These are phyloP conservation scores for Macrotis lagotis DNA, from an alignment of 2,113 vertebrate species.

Conservation along the genomic window DNA sequence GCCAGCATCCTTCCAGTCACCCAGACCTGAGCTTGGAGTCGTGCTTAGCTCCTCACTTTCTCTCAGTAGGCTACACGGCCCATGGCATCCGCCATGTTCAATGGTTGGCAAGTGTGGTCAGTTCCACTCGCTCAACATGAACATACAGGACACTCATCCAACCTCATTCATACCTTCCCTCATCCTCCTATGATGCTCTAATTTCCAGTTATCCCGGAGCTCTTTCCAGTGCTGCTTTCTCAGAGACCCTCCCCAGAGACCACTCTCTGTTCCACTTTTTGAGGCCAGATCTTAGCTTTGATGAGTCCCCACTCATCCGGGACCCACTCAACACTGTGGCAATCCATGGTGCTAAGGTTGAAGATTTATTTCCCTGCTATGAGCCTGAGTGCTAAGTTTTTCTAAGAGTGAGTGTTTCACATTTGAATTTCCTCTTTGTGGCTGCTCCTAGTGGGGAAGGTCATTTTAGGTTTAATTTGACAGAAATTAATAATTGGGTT, in stretches of 20 bases:
- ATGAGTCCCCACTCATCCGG: not conserved
- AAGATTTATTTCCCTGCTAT: not conserved
- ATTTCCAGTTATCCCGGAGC: not conserved
- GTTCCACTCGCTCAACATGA: not conserved
- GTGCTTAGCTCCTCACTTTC: not conserved
- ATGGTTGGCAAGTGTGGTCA: not conserved
- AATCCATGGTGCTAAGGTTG: not conserved
- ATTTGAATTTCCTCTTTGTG: constrained; percentile 79
- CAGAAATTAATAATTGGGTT: constrained; percentile 84
- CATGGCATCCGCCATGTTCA: not conserved
- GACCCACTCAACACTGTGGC: not conserved
- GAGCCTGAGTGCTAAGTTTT: constrained; percentile 63
- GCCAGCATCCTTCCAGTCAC: not conserved
- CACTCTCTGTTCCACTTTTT: not conserved
- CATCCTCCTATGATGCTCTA: not conserved
- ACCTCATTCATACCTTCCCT: not conserved
- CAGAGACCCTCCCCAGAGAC: not conserved
- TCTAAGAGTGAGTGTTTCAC: constrained; percentile 66
- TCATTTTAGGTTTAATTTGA: constrained; percentile 82
- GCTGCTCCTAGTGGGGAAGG: constrained; percentile 60
- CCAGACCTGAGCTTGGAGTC: not conserved
- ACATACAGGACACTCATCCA: not conserved
- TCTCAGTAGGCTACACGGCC: not conserved
- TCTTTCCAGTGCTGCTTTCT: not conserved
- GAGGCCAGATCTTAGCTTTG: not conserved